phyloP scores from a whole-genome alignment of 2,888 invertebrate genomes.

The Cephus pygmeus region DNA sequence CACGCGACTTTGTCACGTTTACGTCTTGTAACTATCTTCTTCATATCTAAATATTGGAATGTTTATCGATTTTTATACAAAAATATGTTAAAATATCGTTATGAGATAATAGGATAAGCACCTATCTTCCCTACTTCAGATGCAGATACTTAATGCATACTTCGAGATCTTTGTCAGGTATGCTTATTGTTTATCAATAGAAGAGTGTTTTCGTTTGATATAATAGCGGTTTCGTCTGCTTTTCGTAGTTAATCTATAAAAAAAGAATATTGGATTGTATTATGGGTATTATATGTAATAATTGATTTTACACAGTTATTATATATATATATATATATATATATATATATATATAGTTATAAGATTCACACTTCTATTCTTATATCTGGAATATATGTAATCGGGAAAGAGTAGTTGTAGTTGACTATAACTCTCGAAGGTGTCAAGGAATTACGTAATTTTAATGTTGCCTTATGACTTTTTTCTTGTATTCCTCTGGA shows the following conservation, averaged over 20 bases:
- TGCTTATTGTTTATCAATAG: not conserved
- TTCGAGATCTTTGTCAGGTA: not conserved
- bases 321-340: too few species aligned
- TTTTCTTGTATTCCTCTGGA: too few species aligned
- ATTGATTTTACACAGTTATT: too few species aligned
- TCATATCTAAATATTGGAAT: not conserved
- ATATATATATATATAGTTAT: too few species aligned
- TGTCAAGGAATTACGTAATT: too few species aligned
- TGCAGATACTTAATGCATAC: not conserved
- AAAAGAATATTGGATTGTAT: too few species aligned
- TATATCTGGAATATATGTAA: too few species aligned
- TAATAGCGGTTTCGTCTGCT: not conserved
- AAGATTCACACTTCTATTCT: too few species aligned
- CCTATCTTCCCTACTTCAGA: not conserved
- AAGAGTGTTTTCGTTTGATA: not conserved
- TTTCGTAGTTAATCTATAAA: not conserved
- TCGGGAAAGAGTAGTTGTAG: too few species aligned
- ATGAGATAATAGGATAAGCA: not conserved
- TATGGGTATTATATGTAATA: too few species aligned
- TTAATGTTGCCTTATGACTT: too few species aligned
- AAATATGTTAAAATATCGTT: not conserved
- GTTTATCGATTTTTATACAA: not conserved
- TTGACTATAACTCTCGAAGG: too few species aligned
- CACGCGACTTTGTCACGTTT: not conserved
- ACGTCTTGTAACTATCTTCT: not conserved